Conservation (phyloP, 2,113 vertebrate genomes). For the Xenopus tropicalis region DNA sequence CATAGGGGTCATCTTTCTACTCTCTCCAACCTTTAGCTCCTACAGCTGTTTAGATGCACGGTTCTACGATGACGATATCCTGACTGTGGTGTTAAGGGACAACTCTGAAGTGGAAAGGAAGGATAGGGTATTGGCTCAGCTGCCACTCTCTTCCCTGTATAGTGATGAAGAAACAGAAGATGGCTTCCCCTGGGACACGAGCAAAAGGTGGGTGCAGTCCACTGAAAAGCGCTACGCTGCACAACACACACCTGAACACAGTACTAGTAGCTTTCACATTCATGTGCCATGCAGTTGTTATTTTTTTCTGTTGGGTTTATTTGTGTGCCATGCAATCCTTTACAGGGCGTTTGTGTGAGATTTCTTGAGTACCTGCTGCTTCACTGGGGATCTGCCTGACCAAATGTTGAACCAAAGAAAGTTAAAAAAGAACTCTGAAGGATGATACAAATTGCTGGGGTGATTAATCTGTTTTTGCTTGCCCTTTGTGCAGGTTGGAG, state of each 20-base stretch:
- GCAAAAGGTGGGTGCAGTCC: slow-evolving; percentile 64
- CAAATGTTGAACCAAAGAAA: too few relatives aligned
- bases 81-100: slow-evolving; percentile 83
- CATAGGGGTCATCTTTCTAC: background rate
- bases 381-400: too few relatives aligned
- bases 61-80: slow-evolving; percentile 90
- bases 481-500: slow-evolving; percentile 71
- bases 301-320: too few relatives aligned
- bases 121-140: slow-evolving; percentile 78
- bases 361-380: too few relatives aligned
- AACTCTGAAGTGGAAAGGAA: slow-evolving; percentile 70
- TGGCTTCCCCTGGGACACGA: slow-evolving; percentile 73
- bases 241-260: too few relatives aligned
- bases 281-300: too few relatives aligned
- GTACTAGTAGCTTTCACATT: too few relatives aligned
- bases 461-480: background rate
- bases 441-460: too few relatives aligned
- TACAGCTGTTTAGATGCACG: slow-evolving; percentile 88
- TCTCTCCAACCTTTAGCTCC: slow-evolving; percentile 51
- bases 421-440: too few relatives aligned
- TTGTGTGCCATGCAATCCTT: too few relatives aligned
- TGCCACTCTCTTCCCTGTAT: slow-evolving; percentile 77
- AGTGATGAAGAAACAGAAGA: slow-evolving; percentile 58
- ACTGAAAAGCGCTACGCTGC: too few relatives aligned
- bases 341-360: too few relatives aligned